These are phyloP conservation scores for Pogonomyrmex barbatus DNA, from an alignment of 1,140 invertebrate species.

Conservation along the genomic window DNA sequence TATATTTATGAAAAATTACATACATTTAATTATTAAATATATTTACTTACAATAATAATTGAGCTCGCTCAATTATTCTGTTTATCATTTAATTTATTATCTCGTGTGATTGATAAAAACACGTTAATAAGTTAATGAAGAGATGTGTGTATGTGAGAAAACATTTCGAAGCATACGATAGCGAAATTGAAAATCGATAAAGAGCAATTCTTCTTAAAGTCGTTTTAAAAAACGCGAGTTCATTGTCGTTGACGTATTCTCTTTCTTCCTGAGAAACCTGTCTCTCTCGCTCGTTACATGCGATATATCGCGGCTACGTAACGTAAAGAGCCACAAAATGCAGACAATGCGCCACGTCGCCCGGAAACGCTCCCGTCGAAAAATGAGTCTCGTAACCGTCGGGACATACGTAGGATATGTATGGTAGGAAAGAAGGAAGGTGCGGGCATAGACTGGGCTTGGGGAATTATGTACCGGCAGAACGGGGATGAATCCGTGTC, in stretches of 20 bases:
- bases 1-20: too few species aligned
- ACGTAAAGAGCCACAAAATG: conserved; percentile 50
- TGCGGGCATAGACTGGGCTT: not conserved
- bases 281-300: not conserved
- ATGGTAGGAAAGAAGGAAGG: conserved; percentile 3
- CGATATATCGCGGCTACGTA: conserved; percentile 22
- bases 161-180: not conserved
- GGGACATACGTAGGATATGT: conserved; percentile 9
- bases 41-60: too few species aligned
- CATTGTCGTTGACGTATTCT: not conserved
- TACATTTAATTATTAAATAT: too few species aligned
- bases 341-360: conserved; percentile 63
- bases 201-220: not conserved
- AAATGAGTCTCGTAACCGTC: conserved; percentile 64
- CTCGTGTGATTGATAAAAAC: not conserved
- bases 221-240: not conserved
- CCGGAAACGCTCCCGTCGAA: conserved; percentile 56
- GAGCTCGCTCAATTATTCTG: not conserved
- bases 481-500: conserved; percentile 53
- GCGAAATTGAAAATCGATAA: not conserved
- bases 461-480: not conserved
- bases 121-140: not conserved
- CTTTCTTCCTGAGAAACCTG: not conserved
- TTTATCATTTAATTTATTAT: not conserved
- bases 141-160: not conserved